Base-by-base conservation (phyloP, 1,140 invertebrate species). In the Calephelis nemesis region DNA sequence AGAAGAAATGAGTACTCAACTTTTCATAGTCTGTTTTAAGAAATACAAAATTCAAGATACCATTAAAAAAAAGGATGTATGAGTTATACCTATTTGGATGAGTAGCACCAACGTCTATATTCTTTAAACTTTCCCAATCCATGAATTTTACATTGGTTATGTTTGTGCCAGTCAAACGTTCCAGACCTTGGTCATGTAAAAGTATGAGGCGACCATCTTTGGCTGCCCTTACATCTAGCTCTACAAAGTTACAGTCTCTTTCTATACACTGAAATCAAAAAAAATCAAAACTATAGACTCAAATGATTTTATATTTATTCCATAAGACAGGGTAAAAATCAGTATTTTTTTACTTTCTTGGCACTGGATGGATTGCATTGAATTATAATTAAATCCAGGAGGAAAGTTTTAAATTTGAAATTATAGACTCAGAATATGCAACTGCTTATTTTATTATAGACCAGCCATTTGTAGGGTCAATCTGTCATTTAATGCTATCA, bases 171-270 rank as follows among this genome's bases (percentile, higher is more conserved):
- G 89, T 79, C 64, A 96, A 92, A 81, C 96, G 85, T 74, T 96
- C 94, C 54, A 96, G 82, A 5, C 93, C 95, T 65, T 93, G 80
- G 83, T 97, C 96, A 85, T 97, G 96, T 62, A 97, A 94, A 7
- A 97, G 74, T 68, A 97, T 93, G 52, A 96, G 93, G 67, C 95
- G 90, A 62, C 94, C 94, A 88, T 97, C 96, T 73, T 92, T 93
- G 0, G 95, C 96, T 11, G 96, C 92, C 11, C 93, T 84, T 12
- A 97, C 88, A 90, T 97, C 96, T 81, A 97, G 93, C 85, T 97
- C 96, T n/a, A 97, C 92, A 39, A 94, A 94, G 72, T 91, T 93
- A 73, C 95, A 95, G 0, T 96, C 95, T 76, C 93, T 93, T 50
- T 93, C 91, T 71, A 94, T 93, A 76, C 94, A 93, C 95, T 96